Conservation (phyloP, 23 tunicate species). For the Trididemnum clinides region DNA sequence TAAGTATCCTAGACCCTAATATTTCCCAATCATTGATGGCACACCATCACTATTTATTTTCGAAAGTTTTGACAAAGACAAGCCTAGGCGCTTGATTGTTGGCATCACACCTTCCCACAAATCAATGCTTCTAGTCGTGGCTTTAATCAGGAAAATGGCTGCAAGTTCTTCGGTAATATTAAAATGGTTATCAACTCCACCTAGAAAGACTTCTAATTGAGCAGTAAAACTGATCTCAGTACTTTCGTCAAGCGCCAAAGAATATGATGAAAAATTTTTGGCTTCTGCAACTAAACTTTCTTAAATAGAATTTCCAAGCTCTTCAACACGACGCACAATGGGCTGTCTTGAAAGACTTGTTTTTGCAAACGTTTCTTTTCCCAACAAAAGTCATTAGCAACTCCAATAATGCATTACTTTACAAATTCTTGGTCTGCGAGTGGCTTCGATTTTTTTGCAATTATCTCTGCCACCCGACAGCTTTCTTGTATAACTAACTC, state of each 20-base stretch:
- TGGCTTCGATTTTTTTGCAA: no score
- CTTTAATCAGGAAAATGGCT: no score
- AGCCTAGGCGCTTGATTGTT: neutral
- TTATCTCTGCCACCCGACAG: conserved; percentile 48
- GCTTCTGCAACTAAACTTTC: neutral
- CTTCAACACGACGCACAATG: no score
- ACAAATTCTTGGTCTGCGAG: conserved; percentile 20
- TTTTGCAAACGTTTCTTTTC: neutral
- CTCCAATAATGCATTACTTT: neutral
- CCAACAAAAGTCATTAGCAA: neutral
- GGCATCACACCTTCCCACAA: neutral
- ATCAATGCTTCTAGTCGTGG: neutral
- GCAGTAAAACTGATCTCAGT: no score
- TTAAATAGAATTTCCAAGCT: no score
- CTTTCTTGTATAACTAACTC: conserved; percentile 38
- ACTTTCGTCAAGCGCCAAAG: no score
- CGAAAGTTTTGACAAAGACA: no score
- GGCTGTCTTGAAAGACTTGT: no score
- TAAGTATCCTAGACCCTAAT: neutral
- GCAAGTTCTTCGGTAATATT: no score
- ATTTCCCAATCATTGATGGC: neutral
- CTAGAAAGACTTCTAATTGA: neutral
- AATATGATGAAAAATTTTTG: neutral
- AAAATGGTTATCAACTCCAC: no score
- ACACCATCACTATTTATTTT: neutral